phyloP scores from a whole-genome alignment of 2,113 vertebrate species.

The Myiozetetes cayanensis region DNA sequence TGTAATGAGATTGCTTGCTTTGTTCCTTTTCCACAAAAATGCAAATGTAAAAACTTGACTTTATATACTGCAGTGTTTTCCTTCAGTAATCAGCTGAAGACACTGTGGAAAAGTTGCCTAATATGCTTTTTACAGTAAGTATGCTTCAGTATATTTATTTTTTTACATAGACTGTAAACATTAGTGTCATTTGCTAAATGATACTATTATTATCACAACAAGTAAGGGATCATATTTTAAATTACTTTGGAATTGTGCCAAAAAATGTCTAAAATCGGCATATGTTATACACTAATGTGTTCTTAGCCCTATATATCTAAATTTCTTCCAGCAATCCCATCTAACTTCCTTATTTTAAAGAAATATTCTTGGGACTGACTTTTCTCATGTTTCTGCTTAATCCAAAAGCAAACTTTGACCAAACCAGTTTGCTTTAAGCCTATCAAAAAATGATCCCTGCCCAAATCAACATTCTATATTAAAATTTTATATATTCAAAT shows the following conservation, averaged over 20 bases:
- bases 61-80: background rate
- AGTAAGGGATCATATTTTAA: background rate
- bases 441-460: background rate
- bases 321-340: background rate
- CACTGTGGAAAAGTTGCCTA: background rate
- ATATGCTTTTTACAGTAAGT: background rate
- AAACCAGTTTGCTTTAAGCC: background rate
- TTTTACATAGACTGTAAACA: background rate
- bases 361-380: background rate
- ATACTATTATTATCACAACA: background rate
- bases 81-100: background rate
- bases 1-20: background rate
- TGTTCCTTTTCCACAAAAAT: slow-evolving; percentile 6
- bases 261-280: background rate
- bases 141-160: background rate
- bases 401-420: background rate
- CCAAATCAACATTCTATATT: background rate
- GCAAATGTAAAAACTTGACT: background rate
- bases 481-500: background rate
- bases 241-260: background rate
- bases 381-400: background rate
- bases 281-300: background rate
- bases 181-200: background rate
- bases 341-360: background rate
- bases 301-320: background rate